phyloP scores from a whole-genome alignment of 2,888 invertebrate genomes.

The Synanthedon tipuliformis region DNA sequence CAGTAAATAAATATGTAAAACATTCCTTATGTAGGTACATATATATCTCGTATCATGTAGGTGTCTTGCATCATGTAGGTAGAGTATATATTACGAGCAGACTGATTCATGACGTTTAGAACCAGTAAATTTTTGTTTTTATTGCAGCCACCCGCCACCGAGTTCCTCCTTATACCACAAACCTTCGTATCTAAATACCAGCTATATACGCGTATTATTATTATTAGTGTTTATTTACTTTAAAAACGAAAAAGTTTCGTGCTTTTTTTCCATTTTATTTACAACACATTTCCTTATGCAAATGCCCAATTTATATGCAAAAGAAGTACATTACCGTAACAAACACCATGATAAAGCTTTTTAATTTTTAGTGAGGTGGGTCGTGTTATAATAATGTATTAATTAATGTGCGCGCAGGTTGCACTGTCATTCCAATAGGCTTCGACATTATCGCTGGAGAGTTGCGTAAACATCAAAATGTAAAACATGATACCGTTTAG shows the following conservation, averaged over 20 bases:
- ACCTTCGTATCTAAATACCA: not conserved
- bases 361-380: constrained; percentile 59
- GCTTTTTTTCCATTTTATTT: not conserved
- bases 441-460: constrained; percentile 62
- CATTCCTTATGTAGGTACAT: too few species aligned
- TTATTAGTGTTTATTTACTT: not conserved
- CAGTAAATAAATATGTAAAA: too few species aligned
- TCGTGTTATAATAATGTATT: constrained; percentile 53
- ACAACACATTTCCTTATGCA: constrained; percentile 32
- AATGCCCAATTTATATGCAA: constrained; percentile 60
- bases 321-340: constrained; percentile 39
- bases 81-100: constrained; percentile 2
- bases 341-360: constrained; percentile 55
- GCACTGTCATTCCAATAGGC: constrained; percentile 47
- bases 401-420: constrained; percentile 53
- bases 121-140: constrained; percentile 38
- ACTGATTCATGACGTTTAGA: constrained; percentile 36
- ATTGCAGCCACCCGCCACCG: constrained; percentile 14
- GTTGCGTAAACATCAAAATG: constrained; percentile 65
- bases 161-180: not conserved
- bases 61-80: not conserved
- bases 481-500: constrained; percentile 67
- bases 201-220: not conserved
- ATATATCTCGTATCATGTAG: too few species aligned
- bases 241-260: not conserved